Conservation (phyloP, 2,888 invertebrate genomes). For the Nemapogon koenigi region DNA sequence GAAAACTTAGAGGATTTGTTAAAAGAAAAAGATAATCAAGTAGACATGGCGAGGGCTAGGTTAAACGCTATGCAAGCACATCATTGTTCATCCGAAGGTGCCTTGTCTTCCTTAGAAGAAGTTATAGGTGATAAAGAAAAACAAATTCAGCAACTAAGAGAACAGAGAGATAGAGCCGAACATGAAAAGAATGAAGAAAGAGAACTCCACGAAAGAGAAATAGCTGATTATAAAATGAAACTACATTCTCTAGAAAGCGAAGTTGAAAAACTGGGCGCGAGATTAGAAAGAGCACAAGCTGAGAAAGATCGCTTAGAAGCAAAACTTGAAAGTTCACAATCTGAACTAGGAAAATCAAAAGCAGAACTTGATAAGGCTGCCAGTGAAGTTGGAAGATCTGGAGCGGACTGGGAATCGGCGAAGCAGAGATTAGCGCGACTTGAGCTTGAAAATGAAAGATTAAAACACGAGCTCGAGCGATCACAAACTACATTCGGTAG, state of each 20-base stretch:
- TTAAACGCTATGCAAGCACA: conserved; percentile 94
- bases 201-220: conserved; percentile 89
- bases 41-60: conserved; percentile 92
- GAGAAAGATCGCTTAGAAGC: conserved; percentile 92
- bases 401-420: conserved; percentile 88
- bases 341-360: conserved; percentile 92
- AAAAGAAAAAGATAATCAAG: conserved; percentile 98
- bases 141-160: conserved; percentile 92
- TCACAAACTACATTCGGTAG: conserved; percentile 85
- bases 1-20: conserved; percentile 96
- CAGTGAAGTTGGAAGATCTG: conserved; percentile 87
- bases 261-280: conserved; percentile 85
- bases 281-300: conserved; percentile 86
- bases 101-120: conserved; percentile 91
- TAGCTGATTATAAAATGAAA: conserved; percentile 95
- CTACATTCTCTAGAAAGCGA: conserved; percentile 90
- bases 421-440: conserved; percentile 83
- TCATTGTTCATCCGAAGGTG: conserved; percentile 92
- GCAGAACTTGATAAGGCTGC: conserved; percentile 92
- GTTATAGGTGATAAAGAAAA: conserved; percentile 96
- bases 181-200: conserved; percentile 96
- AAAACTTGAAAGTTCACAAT: conserved; percentile 90
- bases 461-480: conserved; percentile 84
- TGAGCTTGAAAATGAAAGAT: conserved; percentile 89
- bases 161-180: conserved; percentile 94